Evolutionary conservation across 2,888 invertebrate species (phyloP), one percentile per base, ranked within the genome.

Genomic region (Exephanes ischioxanthus): DNA sequence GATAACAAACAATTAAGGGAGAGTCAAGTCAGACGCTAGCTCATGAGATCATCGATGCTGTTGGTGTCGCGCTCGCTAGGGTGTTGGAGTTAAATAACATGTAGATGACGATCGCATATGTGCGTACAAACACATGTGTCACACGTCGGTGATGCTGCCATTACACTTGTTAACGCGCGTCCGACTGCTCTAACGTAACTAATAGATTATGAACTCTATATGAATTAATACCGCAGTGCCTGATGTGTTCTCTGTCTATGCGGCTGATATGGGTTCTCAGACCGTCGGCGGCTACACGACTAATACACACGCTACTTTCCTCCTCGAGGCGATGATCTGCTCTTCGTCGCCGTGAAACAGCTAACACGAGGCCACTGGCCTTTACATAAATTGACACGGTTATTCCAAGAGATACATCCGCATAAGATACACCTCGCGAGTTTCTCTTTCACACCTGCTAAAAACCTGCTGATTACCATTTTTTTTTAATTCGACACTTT

Each of bases 1-100:
- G 93, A 93, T 94, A 94, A 94, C 93, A 94, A 94, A 93, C 93
- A 94, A 94, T 94, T 94, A 93, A 93, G 91, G 84, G 88, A 90
- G 45, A 91, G 91, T 90, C 90, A 90, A 91, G 92, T 89, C 91
- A 89, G 89, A 90, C 89, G 91, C 90, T 91, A 87, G 89, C 78
- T 70, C 86, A 92, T 94, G 94, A 94, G 93, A 92, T 94, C 94
- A 94, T 94, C 94, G 93, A 94, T 94, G 92, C 91, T 91, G 79
- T 67, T 80, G 85, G 72, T 80, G 72, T 85, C 80, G 77, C 61
- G 26, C 77, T 78, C 37, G 92, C 88, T 91, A 93, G 93, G 92
- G 93, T 93, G 93, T 92, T 91, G 89, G 91, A 92, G 90, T 92
- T 92, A 92, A 92, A 93, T 92, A 93, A 94, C 93, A 93, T 92